These are phyloP conservation scores for Drosophila sechellia DNA, from an alignment of 1,140 invertebrate species.

Conservation along the genomic window DNA sequence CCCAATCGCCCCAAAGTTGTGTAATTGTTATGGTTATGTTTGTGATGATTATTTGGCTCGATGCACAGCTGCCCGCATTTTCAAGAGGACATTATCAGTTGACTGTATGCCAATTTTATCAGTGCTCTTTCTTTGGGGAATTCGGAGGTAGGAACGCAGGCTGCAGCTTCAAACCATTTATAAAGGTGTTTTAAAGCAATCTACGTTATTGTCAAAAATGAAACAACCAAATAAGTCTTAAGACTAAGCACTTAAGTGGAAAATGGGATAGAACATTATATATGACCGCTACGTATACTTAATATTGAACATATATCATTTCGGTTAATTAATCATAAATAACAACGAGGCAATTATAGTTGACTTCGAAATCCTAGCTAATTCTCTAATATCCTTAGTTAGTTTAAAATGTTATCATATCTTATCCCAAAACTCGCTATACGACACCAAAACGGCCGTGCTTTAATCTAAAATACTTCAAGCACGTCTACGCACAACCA, in stretches of 20 bases:
- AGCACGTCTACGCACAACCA: conserved; percentile 30
- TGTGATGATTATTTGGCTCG: conserved; percentile 83
- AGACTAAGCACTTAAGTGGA: neutral
- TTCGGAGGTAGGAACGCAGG: neutral
- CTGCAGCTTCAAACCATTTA: too few species aligned
- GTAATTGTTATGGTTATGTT: conserved; percentile 84
- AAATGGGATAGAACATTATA: too few species aligned
- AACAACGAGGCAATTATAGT: too few species aligned
- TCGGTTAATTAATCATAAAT: neutral
- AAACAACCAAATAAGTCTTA: neutral
- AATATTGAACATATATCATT: neutral
- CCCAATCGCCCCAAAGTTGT: conserved; percentile 14
- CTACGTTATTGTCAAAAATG: too few species aligned
- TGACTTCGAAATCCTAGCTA: too few species aligned
- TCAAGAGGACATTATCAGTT: conserved; percentile 22
- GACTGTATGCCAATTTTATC: conserved; percentile 1
- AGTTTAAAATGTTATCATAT: too few species aligned
- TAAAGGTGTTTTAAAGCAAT: too few species aligned
- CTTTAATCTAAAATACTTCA: conserved; percentile 4
- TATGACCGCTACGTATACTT: too few species aligned
- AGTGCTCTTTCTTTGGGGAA: neutral
- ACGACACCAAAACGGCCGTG: neutral
- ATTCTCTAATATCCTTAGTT: too few species aligned
- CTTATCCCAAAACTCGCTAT: neutral
- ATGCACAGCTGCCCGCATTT: conserved; percentile 75